Evolutionary conservation across 1,140 invertebrate species (phyloP), one percentile per base, ranked within the genome.

Genomic region (Temnothorax nylanderi): DNA sequence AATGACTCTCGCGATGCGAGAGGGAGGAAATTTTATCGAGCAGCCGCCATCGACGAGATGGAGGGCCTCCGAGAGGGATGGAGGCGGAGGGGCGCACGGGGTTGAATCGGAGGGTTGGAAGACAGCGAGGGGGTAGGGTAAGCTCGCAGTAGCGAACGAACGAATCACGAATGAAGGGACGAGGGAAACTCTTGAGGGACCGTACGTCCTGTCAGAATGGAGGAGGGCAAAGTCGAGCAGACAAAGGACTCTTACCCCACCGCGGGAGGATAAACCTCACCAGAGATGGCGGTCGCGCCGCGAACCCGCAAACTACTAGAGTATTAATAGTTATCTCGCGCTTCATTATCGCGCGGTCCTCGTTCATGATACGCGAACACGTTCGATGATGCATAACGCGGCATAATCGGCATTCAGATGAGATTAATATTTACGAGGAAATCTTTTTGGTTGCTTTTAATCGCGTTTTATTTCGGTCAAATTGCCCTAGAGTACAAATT

Each of bases 281-380:
- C 64, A 64, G 86, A 87, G 92, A 92, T 91, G 92, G 92, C 85
- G 91, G 91, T 91, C 89, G 86, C 80, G 62, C 85, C 81, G 67
- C 69, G 69, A 67, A 69, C 88, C 92, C 92, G 87, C 92, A 92
- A 93, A 81, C 90, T 89, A 86, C 87, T 93, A 74, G 88, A 91
- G 91, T 93, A 93, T 93, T 93, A 89, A 93, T 92, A 88, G 87
- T 80, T 77, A 77, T 84, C 65, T 88, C 87, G 32, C 44, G 75
- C 51, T 90, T 91, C 87, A 93, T 93, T 92, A 93, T 88, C 71
- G 76, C 77, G 81, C 21, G 67, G 44, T 72, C 65, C 26, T 76
- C 54, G 80, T 47, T 74, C 69, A 74, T 84, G 80, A 84, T 84
- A 84, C 54, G 54, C 80, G 80, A 85, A 49, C 34, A 64, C 44